Evolutionary conservation across 2,113 vertebrate genomes (phyloP), one percentile per base, ranked within the genome.

Genomic region (Mormyrus iriodes): DNA sequence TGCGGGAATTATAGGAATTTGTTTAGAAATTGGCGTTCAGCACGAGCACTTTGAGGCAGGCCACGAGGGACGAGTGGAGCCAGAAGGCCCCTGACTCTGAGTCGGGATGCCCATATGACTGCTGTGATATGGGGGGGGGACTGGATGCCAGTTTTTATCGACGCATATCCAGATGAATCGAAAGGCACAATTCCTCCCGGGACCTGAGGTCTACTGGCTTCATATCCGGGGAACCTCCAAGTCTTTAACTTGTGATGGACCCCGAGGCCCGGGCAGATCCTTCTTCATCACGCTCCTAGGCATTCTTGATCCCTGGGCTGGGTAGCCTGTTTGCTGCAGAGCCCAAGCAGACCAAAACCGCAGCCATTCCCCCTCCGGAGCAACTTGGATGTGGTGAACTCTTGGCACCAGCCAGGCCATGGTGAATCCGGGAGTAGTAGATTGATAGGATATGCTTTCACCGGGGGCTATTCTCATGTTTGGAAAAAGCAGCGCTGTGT

Each of bases 1-100:
- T 53, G 27, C 9, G 3, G 49, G 86, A 87, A 65, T 65, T 87
- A 65, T 13, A 61, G 86, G 86, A 87, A 87, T 87, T 55, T 7
- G 31, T 86, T 86, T 39, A 52, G 85, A 53, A 55, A 39, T 21
- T 15, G n/a, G 85, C 51, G 51, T 21, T 17, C 10, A 2, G 35
- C 55, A 65, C 86, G 2, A 35, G 35, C 17, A 55, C 85, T 51
- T 4, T 12, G 24, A 31, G 46, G 83, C 44, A 49, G 48, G 35
- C 73, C 35, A 19, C 35, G 35, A 42, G 73, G 73, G 15, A 79
- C 35, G 2, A 2, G 35, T 15, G n/a, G 3, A 85, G 8, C 8
- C 6, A 55, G 4, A 24, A 51, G 31, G 4, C 31, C 27, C 15
- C 0, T 27, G 31, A 7, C 51, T 35, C 49, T 39, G 15, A 17